These are phyloP conservation scores for Gallinago stenura DNA, from an alignment of 2,797 vertebrate species.

Conservation along the genomic window DNA sequence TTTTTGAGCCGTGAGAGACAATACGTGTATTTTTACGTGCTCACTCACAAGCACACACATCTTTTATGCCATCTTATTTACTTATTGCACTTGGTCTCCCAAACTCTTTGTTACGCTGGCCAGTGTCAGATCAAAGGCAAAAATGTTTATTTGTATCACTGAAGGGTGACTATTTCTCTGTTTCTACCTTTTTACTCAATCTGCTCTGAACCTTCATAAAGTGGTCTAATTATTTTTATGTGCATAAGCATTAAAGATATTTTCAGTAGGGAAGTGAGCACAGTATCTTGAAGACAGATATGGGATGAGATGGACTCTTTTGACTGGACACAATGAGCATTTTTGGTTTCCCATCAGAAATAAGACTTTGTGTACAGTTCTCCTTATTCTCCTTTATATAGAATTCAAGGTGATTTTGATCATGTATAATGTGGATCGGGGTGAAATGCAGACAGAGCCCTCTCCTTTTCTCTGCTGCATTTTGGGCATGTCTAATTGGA, in stretches of 20 bases:
- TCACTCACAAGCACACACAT: fast-evolving
- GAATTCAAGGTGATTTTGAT: background rate
- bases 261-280: fast-evolving
- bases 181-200: background rate
- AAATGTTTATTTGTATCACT: background rate
- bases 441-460: background rate
- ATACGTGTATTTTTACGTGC: background rate
- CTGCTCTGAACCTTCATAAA: background rate
- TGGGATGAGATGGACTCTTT: background rate
- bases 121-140: background rate
- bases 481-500: background rate
- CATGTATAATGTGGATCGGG: background rate
- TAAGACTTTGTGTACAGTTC: background rate
- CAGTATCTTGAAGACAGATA: background rate
- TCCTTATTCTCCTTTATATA: background rate
- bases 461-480: background rate
- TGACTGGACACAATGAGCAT: background rate
- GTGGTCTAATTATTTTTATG: background rate
- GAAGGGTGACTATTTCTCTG: background rate
- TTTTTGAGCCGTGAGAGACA: background rate
- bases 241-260: background rate
- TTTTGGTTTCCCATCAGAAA: background rate
- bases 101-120: background rate
- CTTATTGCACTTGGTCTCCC: background rate
- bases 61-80: background rate